Conservation (phyloP, 2,888 invertebrate genomes). For the Scaptomyza flava region DNA sequence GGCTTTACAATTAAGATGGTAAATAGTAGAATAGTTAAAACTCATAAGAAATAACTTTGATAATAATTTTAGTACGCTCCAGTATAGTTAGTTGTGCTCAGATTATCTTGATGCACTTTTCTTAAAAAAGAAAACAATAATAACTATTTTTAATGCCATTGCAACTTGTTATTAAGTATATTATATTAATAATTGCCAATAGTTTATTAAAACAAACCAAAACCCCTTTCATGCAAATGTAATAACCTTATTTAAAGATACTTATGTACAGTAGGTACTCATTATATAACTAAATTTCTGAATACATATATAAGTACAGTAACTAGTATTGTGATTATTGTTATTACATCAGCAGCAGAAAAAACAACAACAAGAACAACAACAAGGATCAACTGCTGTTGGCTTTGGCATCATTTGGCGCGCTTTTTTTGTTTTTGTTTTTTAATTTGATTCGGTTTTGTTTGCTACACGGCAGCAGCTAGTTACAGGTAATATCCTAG, state of each 20-base stretch:
- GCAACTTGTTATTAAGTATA: too few relatives aligned
- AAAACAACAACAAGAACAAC: conserved; percentile 5
- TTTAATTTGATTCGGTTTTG: conserved; percentile 40
- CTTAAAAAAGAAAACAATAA: too few relatives aligned
- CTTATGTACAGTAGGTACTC: conserved; percentile 11
- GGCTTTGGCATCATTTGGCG: conserved; percentile 54
- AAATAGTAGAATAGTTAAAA: too few relatives aligned
- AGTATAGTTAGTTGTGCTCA: too few relatives aligned
- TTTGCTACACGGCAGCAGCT: conserved; percentile 28
- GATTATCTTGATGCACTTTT: too few relatives aligned
- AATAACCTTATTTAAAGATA: conserved; percentile 2
- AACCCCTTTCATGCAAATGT: not conserved
- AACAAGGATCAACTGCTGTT: conserved; percentile 2
- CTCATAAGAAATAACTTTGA: too few relatives aligned
- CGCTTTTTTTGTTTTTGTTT: conserved; percentile 50
- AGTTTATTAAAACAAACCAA: not conserved
- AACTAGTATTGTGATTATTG: conserved; percentile 56
- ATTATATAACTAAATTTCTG: conserved; percentile 13
- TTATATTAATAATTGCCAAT: not conserved
- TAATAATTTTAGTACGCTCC: too few relatives aligned
- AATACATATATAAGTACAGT: conserved; percentile 11
- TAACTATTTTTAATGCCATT: too few relatives aligned
- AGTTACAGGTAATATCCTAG: conserved; percentile 71
- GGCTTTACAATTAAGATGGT: too few relatives aligned
- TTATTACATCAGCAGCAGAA: conserved; percentile 46